Percentiles rank a stretch among this genome's conserved stretches.
phyloP scores from a whole-genome alignment of 2,888 invertebrate genomes.

The Luffia ferchaultella region DNA sequence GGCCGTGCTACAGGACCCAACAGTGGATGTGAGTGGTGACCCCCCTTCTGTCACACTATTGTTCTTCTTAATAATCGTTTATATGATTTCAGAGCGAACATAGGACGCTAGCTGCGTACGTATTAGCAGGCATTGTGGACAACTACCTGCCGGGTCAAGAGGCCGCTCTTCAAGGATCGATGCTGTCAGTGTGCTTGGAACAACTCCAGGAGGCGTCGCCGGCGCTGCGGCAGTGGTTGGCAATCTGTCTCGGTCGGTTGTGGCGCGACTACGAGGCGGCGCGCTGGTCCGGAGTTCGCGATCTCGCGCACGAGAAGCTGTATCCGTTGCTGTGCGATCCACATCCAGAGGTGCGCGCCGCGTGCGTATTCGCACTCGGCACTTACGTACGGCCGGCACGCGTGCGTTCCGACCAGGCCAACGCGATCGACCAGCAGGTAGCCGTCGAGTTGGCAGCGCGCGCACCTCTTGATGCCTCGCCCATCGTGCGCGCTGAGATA shows the following conservation, averaged over 20 bases:
- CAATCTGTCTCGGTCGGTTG: conserved; percentile 88
- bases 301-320: conserved; percentile 96
- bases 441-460: conserved; percentile 86
- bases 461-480: conserved; percentile 83
- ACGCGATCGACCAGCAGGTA: conserved; percentile 92
- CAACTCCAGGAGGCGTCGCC: conserved; percentile 81
- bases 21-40: conserved; percentile 74
- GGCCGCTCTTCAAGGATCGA: conserved; percentile 85
- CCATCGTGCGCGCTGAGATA: conserved; percentile 87
- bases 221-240: conserved; percentile 86
- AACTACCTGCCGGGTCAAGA: conserved; percentile 90
- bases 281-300: conserved; percentile 94
- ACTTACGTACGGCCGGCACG: conserved; percentile 87
- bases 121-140: conserved; percentile 92
- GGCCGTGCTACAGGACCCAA: conserved; percentile 86
- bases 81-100: conserved; percentile 73
- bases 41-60: background rate
- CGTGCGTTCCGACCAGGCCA: conserved; percentile 90
- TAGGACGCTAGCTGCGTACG: conserved; percentile 94
- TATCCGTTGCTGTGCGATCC: conserved; percentile 81
- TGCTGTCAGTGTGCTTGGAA: conserved; percentile 92
- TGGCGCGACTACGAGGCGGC: conserved; percentile 92
- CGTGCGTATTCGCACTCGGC: conserved; percentile 94
- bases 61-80: background rate
- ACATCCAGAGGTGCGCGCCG: conserved; percentile 89